phyloP scores from a whole-genome alignment of 2,888 invertebrate genomes.

The Sinodicranocentrus sp. region DNA sequence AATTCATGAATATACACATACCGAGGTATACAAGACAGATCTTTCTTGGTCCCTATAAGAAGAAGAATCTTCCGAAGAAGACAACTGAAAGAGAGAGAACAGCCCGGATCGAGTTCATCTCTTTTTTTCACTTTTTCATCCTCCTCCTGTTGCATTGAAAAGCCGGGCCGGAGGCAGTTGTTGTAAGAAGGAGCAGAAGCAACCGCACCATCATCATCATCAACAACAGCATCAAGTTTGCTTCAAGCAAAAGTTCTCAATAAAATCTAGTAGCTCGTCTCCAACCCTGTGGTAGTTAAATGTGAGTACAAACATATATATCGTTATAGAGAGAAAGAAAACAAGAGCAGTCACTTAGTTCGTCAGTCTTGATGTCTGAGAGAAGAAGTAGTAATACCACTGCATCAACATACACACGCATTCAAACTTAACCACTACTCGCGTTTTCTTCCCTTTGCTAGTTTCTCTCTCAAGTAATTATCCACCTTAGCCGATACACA shows the following conservation, averaged over 20 bases:
- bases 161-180: slow-evolving; percentile 68
- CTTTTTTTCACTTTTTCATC: slow-evolving; percentile 37
- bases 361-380: slow-evolving; percentile 24
- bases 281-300: slow-evolving; percentile 35
- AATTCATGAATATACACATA: neutral
- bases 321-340: slow-evolving; percentile 46
- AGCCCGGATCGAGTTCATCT: slow-evolving; percentile 62
- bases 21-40: slow-evolving; percentile 16
- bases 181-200: slow-evolving; percentile 39
- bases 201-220: slow-evolving; percentile 40
- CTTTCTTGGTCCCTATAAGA: slow-evolving; percentile 35
- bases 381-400: neutral
- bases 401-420: slow-evolving; percentile 11
- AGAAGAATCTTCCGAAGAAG: slow-evolving; percentile 31
- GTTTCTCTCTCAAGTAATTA: slow-evolving; percentile 56
- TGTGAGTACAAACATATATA: slow-evolving; percentile 17
- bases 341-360: slow-evolving; percentile 68
- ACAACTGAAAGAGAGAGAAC: slow-evolving; percentile 22
- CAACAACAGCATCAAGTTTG: slow-evolving; percentile 43
- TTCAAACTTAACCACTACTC: slow-evolving; percentile 21
- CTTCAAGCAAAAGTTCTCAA: slow-evolving; percentile 66
- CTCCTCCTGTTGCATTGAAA: slow-evolving; percentile 48
- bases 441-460: slow-evolving; percentile 31
- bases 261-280: slow-evolving; percentile 61
- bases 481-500: slow-evolving; percentile 66